Percentiles rank a stretch among this genome's conserved stretches.
These are phyloP conservation scores for Monarcha castaneiventris DNA, from an alignment of 2,113 vertebrate species.

Conservation along the genomic window DNA sequence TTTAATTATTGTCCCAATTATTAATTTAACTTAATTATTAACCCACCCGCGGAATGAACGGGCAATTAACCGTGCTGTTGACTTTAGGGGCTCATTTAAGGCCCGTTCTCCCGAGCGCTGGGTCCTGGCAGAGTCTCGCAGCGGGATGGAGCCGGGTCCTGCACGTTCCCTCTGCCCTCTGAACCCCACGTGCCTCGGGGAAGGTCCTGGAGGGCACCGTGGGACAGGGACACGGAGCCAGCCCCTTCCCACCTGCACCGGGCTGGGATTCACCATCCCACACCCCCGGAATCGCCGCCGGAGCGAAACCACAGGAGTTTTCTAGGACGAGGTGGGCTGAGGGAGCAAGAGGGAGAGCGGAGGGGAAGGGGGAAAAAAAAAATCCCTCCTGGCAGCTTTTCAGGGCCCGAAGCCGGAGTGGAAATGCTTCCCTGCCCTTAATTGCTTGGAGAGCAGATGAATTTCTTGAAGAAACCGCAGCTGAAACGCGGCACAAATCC, in stretches of 20 bases:
- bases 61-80: neutral
- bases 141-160: fast-evolving
- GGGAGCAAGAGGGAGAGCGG: neutral
- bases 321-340: neutral
- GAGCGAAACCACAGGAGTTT: neutral
- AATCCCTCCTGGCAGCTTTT: constrained; percentile 30
- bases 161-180: fast-evolving
- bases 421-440: constrained; percentile 52
- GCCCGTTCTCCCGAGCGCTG: neutral
- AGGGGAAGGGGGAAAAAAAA: neutral
- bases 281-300: fast-evolving
- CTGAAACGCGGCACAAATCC: constrained; percentile 23
- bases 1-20: constrained; percentile 61
- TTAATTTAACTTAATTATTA: constrained; percentile 60
- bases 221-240: neutral
- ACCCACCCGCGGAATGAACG: neutral
- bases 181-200: neutral
- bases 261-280: neutral
- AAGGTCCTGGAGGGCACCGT: fast-evolving
- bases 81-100: neutral
- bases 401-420: constrained; percentile 32
- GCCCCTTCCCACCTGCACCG: neutral
- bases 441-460: constrained; percentile 52
- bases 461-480: constrained; percentile 54
- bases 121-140: neutral